A percentile compares a stretch with the other conserved stretches of the same genome.
Conservation (phyloP, 23 tunicate genomes). For the Styela plicata region DNA sequence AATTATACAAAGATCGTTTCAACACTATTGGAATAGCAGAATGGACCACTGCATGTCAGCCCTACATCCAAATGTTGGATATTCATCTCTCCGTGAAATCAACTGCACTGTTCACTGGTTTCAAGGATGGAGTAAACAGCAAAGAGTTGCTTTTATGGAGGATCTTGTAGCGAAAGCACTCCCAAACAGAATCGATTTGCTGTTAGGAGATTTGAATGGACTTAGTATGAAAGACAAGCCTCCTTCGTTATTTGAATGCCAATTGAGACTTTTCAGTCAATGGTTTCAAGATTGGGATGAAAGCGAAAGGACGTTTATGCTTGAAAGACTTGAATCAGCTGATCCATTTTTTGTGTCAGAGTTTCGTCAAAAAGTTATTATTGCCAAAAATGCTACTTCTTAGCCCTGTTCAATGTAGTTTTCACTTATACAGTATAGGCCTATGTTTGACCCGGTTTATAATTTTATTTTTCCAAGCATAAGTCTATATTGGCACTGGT, state of each 20-base stretch:
- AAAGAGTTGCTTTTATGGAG: constrained; percentile 43
- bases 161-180: constrained; percentile 67
- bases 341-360: constrained; percentile 52
- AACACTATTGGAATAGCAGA: too few relatives aligned
- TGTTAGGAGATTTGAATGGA: constrained; percentile 36
- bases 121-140: constrained; percentile 49
- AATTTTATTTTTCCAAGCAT: too few relatives aligned
- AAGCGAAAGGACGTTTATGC: constrained; percentile 37
- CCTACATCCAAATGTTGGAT: neutral
- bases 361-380: constrained; percentile 32
- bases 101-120: constrained; percentile 67
- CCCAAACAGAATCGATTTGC: constrained; percentile 63
- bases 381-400: neutral
- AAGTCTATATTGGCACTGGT: too few relatives aligned
- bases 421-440: too few relatives aligned
- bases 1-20: too few relatives aligned
- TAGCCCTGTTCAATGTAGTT: too few relatives aligned
- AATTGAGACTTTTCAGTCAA: constrained; percentile 37
- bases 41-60: neutral
- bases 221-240: constrained; percentile 65
- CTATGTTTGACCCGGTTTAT: too few relatives aligned
- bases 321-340: constrained; percentile 50
- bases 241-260: constrained; percentile 63
- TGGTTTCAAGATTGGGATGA: constrained; percentile 54
- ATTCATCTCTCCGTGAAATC: constrained; percentile 39